phyloP scores from a whole-genome alignment of 2,888 invertebrate genomes.

The Podabrus alpinus region DNA sequence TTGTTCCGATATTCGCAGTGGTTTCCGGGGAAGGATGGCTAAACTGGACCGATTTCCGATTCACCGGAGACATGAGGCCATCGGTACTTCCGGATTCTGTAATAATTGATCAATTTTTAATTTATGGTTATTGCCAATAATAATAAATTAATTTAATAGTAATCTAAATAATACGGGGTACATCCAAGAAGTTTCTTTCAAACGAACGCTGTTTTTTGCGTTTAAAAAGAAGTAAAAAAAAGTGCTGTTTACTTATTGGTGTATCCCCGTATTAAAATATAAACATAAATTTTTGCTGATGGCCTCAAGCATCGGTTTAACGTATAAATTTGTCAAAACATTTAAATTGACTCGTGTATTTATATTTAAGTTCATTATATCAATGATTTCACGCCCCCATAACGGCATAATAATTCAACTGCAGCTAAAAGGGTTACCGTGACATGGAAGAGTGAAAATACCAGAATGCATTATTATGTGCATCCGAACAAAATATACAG shows the following conservation, averaged over 20 bases:
- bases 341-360: slow-evolving; percentile 14
- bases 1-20: slow-evolving; percentile 42
- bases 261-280: background rate
- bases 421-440: slow-evolving; percentile 20
- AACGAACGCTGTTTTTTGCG: no score
- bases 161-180: slow-evolving; percentile 5
- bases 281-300: slow-evolving; percentile 21
- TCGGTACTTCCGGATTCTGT: slow-evolving; percentile 48
- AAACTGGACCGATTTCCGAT: slow-evolving; percentile 46
- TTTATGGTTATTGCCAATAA: slow-evolving; percentile 31
- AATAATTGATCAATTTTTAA: slow-evolving; percentile 45
- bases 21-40: slow-evolving; percentile 45
- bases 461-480: slow-evolving; percentile 17
- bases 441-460: slow-evolving; percentile 17
- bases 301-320: slow-evolving; percentile 38
- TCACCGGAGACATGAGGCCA: slow-evolving; percentile 49
- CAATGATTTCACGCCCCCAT: slow-evolving; percentile 37
- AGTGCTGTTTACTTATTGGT: background rate
- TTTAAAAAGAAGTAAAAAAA: background rate
- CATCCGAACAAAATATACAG: slow-evolving; percentile 5
- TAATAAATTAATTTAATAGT: slow-evolving; percentile 13
- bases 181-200: background rate
- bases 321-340: slow-evolving; percentile 3
- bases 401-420: slow-evolving; percentile 32
- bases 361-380: slow-evolving; percentile 19